A percentile compares a stretch with the other conserved stretches of the same genome.
Conservation (phyloP, 2,888 invertebrate species). For the Hyalella azteca region DNA sequence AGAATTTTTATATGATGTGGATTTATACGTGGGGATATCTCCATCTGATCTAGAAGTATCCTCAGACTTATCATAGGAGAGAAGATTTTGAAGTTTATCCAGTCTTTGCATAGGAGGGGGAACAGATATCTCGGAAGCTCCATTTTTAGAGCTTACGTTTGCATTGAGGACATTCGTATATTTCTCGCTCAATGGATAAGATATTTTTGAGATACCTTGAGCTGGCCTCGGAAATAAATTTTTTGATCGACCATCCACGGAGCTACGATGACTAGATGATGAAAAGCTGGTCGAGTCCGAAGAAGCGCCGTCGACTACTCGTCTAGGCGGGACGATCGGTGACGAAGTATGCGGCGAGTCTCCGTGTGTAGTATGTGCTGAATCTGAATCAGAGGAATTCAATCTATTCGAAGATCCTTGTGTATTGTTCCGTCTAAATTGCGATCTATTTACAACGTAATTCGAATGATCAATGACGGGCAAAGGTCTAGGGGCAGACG, state of each 20-base stretch:
- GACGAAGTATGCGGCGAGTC: neutral
- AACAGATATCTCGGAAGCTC: neutral
- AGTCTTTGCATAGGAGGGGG: slow-evolving; percentile 1
- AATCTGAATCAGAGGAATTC: neutral
- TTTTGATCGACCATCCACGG: neutral
- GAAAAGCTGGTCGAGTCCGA: slow-evolving; percentile 24
- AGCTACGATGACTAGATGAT: slow-evolving; percentile 5
- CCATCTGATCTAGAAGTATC: neutral
- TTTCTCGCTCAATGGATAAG: slow-evolving; percentile 7
- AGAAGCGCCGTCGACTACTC: neutral
- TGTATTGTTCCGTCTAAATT: neutral
- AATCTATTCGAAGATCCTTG: neutral
- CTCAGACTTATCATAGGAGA: neutral
- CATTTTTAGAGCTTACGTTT: neutral
- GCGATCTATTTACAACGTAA: slow-evolving; percentile 11
- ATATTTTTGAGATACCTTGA: neutral
- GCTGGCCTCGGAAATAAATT: neutral
- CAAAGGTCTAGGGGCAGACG: too few relatives aligned
- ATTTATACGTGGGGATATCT: neutral
- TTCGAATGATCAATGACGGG: slow-evolving; percentile 14
- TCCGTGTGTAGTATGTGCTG: neutral
- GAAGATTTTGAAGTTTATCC: neutral
- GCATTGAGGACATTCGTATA: slow-evolving; percentile 23
- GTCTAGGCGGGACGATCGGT: neutral
- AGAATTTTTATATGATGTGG: too few relatives aligned